These are phyloP conservation scores for Lagopus muta DNA, from an alignment of 2,113 vertebrate species.

Conservation along the genomic window DNA sequence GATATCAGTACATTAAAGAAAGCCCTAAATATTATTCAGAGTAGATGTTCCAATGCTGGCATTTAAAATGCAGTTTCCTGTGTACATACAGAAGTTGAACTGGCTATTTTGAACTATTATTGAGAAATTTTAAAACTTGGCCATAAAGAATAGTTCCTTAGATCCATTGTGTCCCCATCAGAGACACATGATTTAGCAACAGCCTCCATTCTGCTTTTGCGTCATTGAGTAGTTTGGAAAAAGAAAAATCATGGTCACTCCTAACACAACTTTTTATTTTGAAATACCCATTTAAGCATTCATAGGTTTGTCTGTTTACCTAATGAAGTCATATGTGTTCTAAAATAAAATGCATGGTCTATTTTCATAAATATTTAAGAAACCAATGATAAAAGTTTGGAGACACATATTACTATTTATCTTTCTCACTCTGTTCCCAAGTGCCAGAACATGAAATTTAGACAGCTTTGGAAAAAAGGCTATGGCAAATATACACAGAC, in stretches of 20 bases:
- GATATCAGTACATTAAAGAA: background rate
- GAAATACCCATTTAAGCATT: background rate
- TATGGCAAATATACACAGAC: slow-evolving; percentile 39
- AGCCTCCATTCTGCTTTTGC: background rate
- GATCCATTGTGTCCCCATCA: background rate
- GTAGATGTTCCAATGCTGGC: background rate
- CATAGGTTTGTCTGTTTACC: background rate
- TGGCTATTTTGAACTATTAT: background rate
- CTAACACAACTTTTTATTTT: background rate
- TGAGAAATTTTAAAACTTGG: background rate
- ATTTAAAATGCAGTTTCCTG: background rate
- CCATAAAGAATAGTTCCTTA: background rate
- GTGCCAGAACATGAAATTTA: slow-evolving; percentile 27
- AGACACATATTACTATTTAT: slow-evolving; percentile 13
- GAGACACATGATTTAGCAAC: background rate
- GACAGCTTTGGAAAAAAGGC: slow-evolving; percentile 33
- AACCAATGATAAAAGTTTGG: background rate
- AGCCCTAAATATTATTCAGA: background rate
- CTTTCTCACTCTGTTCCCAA: background rate
- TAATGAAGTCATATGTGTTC: background rate
- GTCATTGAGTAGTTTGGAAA: background rate
- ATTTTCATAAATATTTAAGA: background rate
- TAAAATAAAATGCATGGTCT: background rate
- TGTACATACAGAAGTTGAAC: background rate
- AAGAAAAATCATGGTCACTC: background rate